Conservation (phyloP, 2,797 vertebrate genomes). For the Neoniphon sammara region DNA sequence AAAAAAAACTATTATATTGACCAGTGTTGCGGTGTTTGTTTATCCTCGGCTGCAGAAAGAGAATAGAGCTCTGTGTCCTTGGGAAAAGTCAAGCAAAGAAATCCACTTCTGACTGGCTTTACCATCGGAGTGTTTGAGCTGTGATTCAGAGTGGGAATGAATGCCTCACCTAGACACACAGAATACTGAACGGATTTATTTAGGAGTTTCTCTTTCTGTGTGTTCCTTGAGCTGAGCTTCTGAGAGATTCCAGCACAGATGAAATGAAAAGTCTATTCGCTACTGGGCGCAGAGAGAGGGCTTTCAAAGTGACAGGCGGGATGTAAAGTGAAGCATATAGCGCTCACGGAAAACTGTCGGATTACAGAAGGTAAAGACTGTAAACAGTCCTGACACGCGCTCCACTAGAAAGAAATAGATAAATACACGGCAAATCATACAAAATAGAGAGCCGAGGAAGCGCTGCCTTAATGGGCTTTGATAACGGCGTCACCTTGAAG, state of each 20-base stretch:
- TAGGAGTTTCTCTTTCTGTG: conserved; percentile 43
- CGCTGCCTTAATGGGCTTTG: background rate
- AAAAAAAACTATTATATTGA: conserved; percentile 1
- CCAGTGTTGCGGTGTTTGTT: conserved; percentile 35
- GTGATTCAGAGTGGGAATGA: conserved; percentile 49
- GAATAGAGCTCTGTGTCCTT: conserved; percentile 48
- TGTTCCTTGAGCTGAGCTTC: conserved; percentile 60
- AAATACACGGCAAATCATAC: conserved; percentile 18
- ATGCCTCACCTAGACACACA: conserved; percentile 49
- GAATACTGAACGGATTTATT: conserved; percentile 65
- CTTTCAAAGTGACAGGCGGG: conserved; percentile 38
- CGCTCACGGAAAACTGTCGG: background rate
- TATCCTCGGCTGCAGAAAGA: conserved; percentile 21
- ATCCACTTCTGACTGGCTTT: conserved; percentile 55
- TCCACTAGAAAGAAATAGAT: conserved; percentile 10
- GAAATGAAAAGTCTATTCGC: conserved; percentile 61
- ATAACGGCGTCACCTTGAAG: conserved; percentile 29
- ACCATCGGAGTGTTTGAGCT: conserved; percentile 31
- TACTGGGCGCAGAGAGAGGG: conserved; percentile 32
- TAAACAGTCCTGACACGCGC: background rate
- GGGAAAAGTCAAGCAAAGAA: conserved; percentile 55
- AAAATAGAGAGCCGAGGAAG: background rate
- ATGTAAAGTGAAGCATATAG: conserved; percentile 25
- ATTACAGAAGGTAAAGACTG: conserved; percentile 5
- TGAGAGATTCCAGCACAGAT: conserved; percentile 56